phyloP scores from a whole-genome alignment of 1,140 invertebrate species.

The Drosophila murphyi region DNA sequence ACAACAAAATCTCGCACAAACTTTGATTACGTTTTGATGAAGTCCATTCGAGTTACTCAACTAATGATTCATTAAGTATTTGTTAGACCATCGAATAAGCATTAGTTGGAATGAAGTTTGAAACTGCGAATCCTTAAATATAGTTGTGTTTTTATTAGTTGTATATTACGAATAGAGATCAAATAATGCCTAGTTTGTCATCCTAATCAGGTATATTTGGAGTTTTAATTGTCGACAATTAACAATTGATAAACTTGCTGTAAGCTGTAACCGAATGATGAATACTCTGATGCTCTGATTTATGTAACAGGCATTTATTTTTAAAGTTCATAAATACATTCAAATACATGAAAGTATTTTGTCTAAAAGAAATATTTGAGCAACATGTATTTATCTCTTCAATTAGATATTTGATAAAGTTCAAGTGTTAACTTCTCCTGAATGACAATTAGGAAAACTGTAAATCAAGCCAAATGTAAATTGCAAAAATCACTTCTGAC shows the following conservation, averaged over 20 bases:
- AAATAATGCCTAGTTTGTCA: not conserved
- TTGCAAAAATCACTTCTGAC: constrained; percentile 67
- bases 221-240: too few relatives aligned
- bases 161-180: not conserved
- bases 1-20: constrained; percentile 16
- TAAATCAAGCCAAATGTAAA: constrained; percentile 43
- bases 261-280: too few relatives aligned
- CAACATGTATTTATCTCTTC: constrained; percentile 6
- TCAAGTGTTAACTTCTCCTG: not conserved
- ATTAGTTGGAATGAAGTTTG: not conserved
- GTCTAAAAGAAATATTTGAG: too few relatives aligned
- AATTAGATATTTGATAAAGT: constrained; percentile 6
- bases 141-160: too few relatives aligned
- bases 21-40: constrained; percentile 25
- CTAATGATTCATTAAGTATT: constrained; percentile 5
- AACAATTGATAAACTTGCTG: too few relatives aligned
- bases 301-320: too few relatives aligned
- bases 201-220: too few relatives aligned
- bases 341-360: too few relatives aligned
- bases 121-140: too few relatives aligned
- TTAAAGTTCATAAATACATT: too few relatives aligned
- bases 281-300: too few relatives aligned
- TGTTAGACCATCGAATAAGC: not conserved
- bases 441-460: constrained; percentile 16
- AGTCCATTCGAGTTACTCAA: not conserved